Evolutionary conservation across 2,113 vertebrate genomes (phyloP), one percentile per base, ranked within the genome.

Genomic region (Oncorhynchus kisutch): DNA sequence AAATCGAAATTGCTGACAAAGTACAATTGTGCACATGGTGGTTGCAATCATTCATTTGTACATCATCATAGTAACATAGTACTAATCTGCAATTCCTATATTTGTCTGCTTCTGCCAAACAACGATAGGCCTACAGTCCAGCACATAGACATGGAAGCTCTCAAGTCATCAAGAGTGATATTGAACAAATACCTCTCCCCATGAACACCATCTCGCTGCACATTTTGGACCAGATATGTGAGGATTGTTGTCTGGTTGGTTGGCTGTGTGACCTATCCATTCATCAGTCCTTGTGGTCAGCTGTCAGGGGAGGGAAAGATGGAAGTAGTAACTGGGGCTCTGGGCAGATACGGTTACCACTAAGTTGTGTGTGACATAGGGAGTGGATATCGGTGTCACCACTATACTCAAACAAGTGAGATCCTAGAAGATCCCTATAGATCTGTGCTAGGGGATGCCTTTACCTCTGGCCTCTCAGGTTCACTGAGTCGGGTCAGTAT

Each of bases 201-300:
- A 29, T 29, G 71, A 51, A 67, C 39, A 27, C 54, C 82, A 54
- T 54, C 1, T 16, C 51, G 18, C 51, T 54, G 27, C n/a, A 11
- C 39, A 2, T 45, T 45, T 45, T 45, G 51, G 73, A 76, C 18
- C 9, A 25, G 60, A 25, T 3, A 25, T 64, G 20, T 24, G 20
- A 64, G 67, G 67, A 45, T 34, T 13, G 13, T 67, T 67, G 81
- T 85, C 74, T 31, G 80, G 48, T 72, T 67, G 71, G 48, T 54
- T 69, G 74, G 74, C 81, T 71, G 48, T 60, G 73, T 79, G 84
- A 87, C 85, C 85, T 70, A 39, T 69, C 85, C 86, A 89, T 91
- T 87, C 88, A 92, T 85, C 86, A 88, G 77, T 80, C 68, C 79
- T 67, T 82, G 77, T 72, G 85, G 88, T 91, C 88, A 89, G 89